Percentiles rank a stretch among this genome's conserved stretches.
These are phyloP conservation scores for Pharmacophagus antenor DNA, from an alignment of 2,888 invertebrate species.

Conservation along the genomic window DNA sequence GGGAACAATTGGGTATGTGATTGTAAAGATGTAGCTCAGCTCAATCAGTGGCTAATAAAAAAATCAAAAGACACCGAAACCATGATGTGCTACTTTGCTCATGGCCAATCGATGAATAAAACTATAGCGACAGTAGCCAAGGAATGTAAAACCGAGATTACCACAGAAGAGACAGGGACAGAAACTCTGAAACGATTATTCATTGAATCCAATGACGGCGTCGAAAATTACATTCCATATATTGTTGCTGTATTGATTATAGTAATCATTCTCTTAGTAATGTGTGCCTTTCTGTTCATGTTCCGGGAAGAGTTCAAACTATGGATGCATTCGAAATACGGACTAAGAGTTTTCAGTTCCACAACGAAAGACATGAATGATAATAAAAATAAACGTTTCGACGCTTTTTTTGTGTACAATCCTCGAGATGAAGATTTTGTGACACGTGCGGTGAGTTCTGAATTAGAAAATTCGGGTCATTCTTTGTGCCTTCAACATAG, in stretches of 20 bases:
- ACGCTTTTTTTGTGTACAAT: conserved; percentile 93
- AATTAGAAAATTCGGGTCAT: conserved; percentile 85
- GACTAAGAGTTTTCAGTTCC: conserved; percentile 86
- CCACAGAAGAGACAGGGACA: conserved; percentile 82
- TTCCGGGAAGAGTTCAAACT: conserved; percentile 89
- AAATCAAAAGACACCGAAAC: conserved; percentile 84
- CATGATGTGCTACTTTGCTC: conserved; percentile 84
- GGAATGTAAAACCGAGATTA: conserved; percentile 83
- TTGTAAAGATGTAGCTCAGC: conserved; percentile 85
- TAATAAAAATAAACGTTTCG: conserved; percentile 87
- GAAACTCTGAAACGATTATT: conserved; percentile 79
- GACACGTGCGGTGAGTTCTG: conserved; percentile 85
- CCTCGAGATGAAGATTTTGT: conserved; percentile 88
- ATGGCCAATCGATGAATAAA: conserved; percentile 74
- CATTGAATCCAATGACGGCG: conserved; percentile 83
- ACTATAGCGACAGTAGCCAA: conserved; percentile 71
- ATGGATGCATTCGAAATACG: conserved; percentile 90
- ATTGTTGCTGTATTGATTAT: conserved; percentile 86
- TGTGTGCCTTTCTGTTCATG: conserved; percentile 85
- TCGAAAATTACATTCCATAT: conserved; percentile 87
- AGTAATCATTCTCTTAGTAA: conserved; percentile 84
- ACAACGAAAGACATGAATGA: conserved; percentile 78
- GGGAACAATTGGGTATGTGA: conserved; percentile 93
- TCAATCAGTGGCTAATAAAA: conserved; percentile 86
- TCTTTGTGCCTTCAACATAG: conserved; percentile 85